phyloP scores from a whole-genome alignment of 2,888 invertebrate species.

The Dexiosoma caninum region DNA sequence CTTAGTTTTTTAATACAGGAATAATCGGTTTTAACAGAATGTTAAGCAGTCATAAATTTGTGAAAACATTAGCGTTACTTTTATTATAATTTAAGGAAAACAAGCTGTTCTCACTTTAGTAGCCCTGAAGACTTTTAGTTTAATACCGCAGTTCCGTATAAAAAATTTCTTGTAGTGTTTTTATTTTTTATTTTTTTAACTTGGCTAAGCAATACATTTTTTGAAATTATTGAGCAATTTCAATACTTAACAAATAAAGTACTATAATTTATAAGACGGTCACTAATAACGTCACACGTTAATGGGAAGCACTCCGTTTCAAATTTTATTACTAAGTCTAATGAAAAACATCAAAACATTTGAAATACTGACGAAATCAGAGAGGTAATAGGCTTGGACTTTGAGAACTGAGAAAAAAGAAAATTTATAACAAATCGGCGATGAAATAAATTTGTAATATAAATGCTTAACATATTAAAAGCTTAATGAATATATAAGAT shows the following conservation, averaged over 20 bases:
- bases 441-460: not conserved
- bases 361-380: not conserved
- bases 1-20: too few species aligned
- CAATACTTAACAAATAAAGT: not conserved
- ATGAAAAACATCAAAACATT: slow-evolving; percentile 33
- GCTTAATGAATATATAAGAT: too few species aligned
- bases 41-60: too few species aligned
- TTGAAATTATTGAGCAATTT: not conserved
- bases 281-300: not conserved
- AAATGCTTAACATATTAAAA: not conserved
- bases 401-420: too few species aligned
- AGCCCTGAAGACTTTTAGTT: not conserved
- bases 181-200: too few species aligned
- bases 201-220: not conserved
- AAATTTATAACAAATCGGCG: too few species aligned
- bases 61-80: not conserved
- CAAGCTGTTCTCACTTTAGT: not conserved
- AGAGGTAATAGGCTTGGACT: too few species aligned
- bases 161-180: not conserved
- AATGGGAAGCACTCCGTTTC: not conserved
- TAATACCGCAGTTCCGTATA: not conserved
- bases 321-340: slow-evolving; percentile 44
- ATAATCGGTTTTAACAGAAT: too few species aligned
- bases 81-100: not conserved
- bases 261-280: not conserved